phyloP scores from a whole-genome alignment of 1,140 invertebrate species.

The Euura saliciscinereae region DNA sequence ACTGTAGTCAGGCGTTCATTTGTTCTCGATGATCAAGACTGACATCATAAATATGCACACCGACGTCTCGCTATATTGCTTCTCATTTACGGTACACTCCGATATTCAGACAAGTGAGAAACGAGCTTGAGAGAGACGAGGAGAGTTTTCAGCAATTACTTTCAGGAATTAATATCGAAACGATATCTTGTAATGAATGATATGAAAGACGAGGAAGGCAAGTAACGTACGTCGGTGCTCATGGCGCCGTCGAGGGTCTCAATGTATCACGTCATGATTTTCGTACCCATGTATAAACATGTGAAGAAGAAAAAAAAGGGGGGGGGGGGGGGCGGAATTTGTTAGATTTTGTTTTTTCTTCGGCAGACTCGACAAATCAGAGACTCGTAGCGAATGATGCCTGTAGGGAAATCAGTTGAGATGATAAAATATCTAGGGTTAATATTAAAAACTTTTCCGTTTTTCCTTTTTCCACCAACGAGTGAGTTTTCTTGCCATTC shows the following conservation, averaged over 20 bases:
- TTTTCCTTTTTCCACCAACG: not conserved
- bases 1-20: constrained; percentile 26
- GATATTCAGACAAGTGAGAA: too few species aligned
- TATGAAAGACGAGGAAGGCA: too few species aligned
- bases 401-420: constrained; percentile 7
- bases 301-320: not conserved
- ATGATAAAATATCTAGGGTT: constrained; percentile 5
- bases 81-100: not conserved
- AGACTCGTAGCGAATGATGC: not conserved
- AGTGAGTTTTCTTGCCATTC: not conserved
- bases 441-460: not conserved
- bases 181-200: too few species aligned
- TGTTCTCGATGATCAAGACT: constrained; percentile 29
- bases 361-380: not conserved
- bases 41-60: constrained; percentile 32
- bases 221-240: not conserved
- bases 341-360: not conserved
- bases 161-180: too few species aligned
- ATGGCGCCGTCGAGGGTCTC: not conserved
- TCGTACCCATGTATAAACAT: not conserved
- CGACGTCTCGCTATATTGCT: not conserved
- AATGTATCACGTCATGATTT: not conserved
- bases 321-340: not conserved
- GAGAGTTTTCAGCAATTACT: too few species aligned
- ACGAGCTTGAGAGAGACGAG: too few species aligned